These are phyloP conservation scores for Cyclopterus lumpus DNA, from an alignment of 2,797 vertebrate genomes.

Conservation along the genomic window DNA sequence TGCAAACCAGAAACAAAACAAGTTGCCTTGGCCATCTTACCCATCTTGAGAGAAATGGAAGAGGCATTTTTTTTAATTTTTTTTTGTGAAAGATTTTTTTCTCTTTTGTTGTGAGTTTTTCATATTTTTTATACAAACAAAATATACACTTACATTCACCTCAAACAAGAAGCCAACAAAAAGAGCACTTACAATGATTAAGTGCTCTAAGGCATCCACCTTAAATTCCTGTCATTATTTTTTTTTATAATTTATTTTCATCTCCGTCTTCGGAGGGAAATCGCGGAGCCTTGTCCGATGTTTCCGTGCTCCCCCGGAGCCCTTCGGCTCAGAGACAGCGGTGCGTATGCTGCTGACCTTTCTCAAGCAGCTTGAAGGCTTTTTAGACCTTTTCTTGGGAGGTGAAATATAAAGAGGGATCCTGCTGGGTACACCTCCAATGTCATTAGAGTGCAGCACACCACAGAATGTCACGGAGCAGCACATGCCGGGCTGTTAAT, in stretches of 20 bases:
- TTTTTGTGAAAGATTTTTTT: too few species aligned
- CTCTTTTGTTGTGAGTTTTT: too few species aligned
- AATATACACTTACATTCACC: slow-evolving; percentile 12
- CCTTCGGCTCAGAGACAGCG: slow-evolving; percentile 47
- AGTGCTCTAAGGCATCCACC: slow-evolving; percentile 6
- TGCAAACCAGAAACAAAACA: not conserved
- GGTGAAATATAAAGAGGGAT: slow-evolving; percentile 70
- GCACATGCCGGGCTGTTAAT: slow-evolving; percentile 51
- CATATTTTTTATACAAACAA: too few species aligned
- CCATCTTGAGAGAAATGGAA: too few species aligned
- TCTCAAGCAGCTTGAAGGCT: slow-evolving; percentile 74
- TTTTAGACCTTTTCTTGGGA: slow-evolving; percentile 78
- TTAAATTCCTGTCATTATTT: slow-evolving; percentile 27
- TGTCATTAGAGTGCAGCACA: slow-evolving; percentile 61
- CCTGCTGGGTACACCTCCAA: slow-evolving; percentile 66
- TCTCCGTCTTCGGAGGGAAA: slow-evolving; percentile 24
- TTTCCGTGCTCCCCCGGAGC: slow-evolving; percentile 14
- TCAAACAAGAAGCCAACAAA: slow-evolving; percentile 21
- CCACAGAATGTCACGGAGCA: slow-evolving; percentile 37
- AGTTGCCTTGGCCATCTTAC: not conserved
- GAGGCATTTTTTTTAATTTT: too few species aligned
- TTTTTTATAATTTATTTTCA: too few species aligned
- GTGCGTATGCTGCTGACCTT: slow-evolving; percentile 74
- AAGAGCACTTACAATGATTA: slow-evolving; percentile 25
- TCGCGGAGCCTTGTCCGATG: slow-evolving; percentile 33